phyloP scores from a whole-genome alignment of 2,113 vertebrate genomes.

The Butorides virescens region DNA sequence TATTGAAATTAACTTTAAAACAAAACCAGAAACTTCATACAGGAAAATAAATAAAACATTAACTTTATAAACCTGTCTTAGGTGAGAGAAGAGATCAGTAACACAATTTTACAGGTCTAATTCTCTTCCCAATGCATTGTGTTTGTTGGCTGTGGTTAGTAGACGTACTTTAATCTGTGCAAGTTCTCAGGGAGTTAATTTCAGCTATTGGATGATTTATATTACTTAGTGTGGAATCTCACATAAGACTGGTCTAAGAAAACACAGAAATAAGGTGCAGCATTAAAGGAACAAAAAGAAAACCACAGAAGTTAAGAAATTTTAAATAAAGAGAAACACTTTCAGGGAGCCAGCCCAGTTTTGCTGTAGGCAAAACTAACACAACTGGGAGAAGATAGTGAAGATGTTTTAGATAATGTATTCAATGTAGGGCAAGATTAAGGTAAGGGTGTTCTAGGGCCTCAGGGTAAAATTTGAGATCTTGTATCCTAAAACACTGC shows the following conservation, averaged over 20 bases:
- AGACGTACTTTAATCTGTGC: not conserved
- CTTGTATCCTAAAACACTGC: not conserved
- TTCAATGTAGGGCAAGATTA: not conserved
- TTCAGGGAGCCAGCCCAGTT: not conserved
- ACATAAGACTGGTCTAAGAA: not conserved
- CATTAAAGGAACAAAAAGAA: not conserved
- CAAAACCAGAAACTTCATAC: not conserved
- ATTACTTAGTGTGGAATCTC: not conserved
- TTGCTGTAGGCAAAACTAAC: not conserved
- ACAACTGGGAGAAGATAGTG: not conserved
- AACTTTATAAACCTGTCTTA: not conserved
- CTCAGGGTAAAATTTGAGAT: not conserved
- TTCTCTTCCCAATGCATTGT: not conserved
- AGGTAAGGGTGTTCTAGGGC: not conserved
- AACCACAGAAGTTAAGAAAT: not conserved
- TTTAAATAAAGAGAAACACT: not conserved
- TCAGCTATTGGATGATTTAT: not conserved
- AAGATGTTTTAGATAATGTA: not conserved
- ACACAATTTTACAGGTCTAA: not conserved
- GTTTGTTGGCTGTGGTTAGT: not conserved
- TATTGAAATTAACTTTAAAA: not conserved
- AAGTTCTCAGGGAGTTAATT: not conserved
- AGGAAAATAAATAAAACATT: not conserved
- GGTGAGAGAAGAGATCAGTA: not conserved
- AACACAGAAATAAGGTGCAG: not conserved